A percentile compares a stretch with the other conserved stretches of the same genome.
phyloP scores from a whole-genome alignment of 2,113 vertebrate genomes.

The Tamias sibiricus region DNA sequence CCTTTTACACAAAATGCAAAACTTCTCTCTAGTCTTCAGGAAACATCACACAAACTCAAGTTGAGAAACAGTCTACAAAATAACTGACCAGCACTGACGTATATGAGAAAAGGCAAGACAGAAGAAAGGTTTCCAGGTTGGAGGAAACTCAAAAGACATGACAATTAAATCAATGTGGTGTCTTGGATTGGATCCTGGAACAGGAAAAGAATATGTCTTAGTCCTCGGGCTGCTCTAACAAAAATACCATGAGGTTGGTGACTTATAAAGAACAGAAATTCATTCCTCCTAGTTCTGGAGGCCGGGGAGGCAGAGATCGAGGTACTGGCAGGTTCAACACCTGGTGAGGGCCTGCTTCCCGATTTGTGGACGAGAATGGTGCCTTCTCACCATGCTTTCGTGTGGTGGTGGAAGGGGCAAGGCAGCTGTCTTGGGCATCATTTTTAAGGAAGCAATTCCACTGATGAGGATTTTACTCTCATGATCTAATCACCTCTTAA shows the following conservation, averaged over 20 bases:
- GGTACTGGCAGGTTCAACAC: not conserved
- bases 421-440: not conserved
- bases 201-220: not conserved
- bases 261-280: not conserved
- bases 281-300: not conserved
- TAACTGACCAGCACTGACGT: not conserved
- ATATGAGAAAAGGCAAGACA: not conserved
- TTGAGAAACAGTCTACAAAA: not conserved
- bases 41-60: slow-evolving; percentile 15
- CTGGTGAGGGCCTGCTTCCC: not conserved
- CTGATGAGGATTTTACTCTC: not conserved
- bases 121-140: not conserved
- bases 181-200: not conserved
- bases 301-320: not conserved
- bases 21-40: not conserved
- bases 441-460: not conserved
- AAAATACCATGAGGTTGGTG: not conserved
- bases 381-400: not conserved
- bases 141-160: not conserved
- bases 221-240: not conserved
- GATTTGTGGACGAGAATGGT: not conserved
- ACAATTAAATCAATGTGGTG: not conserved
- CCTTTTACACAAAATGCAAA: slow-evolving; percentile 22
- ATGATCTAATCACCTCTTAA: not conserved
- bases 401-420: not conserved